Conservation (phyloP, 2,113 vertebrate genomes). For the Pungitius pungitius region DNA sequence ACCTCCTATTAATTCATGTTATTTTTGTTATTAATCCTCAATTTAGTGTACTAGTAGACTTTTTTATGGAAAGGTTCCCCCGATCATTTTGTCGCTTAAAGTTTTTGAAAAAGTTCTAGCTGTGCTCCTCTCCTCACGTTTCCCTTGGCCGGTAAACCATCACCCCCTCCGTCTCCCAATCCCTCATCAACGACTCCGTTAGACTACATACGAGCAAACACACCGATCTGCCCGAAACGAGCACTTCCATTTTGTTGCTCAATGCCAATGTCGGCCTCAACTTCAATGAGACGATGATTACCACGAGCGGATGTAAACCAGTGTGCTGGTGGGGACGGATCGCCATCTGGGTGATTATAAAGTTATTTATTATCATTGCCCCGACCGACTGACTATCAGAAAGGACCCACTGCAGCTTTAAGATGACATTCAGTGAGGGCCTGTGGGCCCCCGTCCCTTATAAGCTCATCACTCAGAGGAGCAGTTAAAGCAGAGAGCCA, state of each 20-base stretch:
- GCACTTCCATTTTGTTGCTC: neutral
- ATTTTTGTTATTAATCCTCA: no score
- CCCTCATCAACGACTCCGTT: neutral
- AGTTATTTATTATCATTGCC: neutral
- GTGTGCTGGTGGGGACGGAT: neutral
- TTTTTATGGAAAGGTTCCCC: no score
- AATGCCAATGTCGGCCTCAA: neutral
- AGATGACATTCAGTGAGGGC: neutral
- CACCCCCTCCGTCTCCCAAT: no score
- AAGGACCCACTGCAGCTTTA: slow-evolving; percentile 6
- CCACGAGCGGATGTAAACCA: neutral
- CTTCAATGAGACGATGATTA: neutral
- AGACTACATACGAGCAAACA: no score
- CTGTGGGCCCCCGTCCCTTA: slow-evolving; percentile 18
- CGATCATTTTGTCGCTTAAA: no score
- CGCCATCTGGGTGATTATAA: neutral
- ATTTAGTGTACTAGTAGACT: no score
- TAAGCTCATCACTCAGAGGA: slow-evolving; percentile 50
- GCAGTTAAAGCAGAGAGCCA: slow-evolving; percentile 36
- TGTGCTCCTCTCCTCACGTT: no score
- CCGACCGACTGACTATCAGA: neutral
- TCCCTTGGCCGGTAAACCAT: neutral
- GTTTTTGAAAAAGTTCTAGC: no score
- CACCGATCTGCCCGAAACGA: neutral
- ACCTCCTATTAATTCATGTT: no score